Percentiles rank a stretch among this genome's conserved stretches.
phyloP scores from a whole-genome alignment of 2,888 invertebrate genomes.

The Drosophila affinis region DNA sequence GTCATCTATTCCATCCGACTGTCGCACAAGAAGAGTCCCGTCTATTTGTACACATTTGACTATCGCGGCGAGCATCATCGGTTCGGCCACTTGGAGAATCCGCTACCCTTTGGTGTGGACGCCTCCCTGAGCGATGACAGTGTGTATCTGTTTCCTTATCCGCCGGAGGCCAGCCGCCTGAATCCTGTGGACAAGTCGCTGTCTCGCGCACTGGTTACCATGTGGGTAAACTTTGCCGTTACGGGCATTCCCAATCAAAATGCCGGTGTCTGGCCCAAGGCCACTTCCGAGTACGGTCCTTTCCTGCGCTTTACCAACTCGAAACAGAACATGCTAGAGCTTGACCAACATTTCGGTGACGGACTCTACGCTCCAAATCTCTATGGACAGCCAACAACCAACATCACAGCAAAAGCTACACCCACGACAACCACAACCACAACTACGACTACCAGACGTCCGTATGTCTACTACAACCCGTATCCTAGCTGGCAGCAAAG shows the following conservation, averaged over 20 bases:
- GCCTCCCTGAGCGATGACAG: slow-evolving; percentile 86
- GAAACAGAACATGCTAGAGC: slow-evolving; percentile 57
- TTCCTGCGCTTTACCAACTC: slow-evolving; percentile 80
- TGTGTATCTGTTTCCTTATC: slow-evolving; percentile 85
- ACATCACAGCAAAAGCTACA: not conserved
- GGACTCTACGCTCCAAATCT: slow-evolving; percentile 79
- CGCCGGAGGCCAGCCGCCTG: slow-evolving; percentile 78
- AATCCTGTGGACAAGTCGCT: slow-evolving; percentile 81
- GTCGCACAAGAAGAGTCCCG: slow-evolving; percentile 73
- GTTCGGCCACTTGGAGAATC: slow-evolving; percentile 79
- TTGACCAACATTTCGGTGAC: slow-evolving; percentile 82
- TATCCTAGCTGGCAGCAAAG: slow-evolving; percentile 46
- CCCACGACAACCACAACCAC: slow-evolving; percentile 23
- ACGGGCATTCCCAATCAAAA: slow-evolving; percentile 72
- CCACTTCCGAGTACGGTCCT: slow-evolving; percentile 80
- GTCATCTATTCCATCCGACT: slow-evolving; percentile 77
- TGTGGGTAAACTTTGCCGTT: slow-evolving; percentile 83
- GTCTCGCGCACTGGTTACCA: slow-evolving; percentile 83
- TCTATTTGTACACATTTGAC: slow-evolving; percentile 85
- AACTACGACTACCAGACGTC: slow-evolving; percentile 35
- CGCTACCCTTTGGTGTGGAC: slow-evolving; percentile 84
- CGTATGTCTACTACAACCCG: slow-evolving; percentile 68
- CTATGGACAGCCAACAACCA: slow-evolving; percentile 55
- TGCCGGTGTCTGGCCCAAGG: slow-evolving; percentile 75
- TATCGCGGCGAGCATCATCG: slow-evolving; percentile 84